phyloP scores from a whole-genome alignment of 92 coral and sea anemone species.

The Phenganax marumi region DNA sequence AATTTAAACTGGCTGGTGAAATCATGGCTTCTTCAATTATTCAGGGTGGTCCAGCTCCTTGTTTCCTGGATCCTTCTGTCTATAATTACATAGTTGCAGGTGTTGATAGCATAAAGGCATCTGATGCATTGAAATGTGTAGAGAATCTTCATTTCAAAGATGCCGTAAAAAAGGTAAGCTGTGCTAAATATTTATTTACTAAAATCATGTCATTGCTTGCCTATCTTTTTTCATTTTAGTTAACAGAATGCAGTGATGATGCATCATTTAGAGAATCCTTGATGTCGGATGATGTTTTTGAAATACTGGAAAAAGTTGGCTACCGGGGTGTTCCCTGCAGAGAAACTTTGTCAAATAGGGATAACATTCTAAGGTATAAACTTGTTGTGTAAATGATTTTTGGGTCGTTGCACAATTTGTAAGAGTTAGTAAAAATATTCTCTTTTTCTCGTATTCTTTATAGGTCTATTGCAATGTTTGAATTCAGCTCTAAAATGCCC shows the following conservation, averaged over 20 bases:
- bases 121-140: too few species aligned
- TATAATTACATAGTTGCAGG: too few species aligned
- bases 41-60: too few species aligned
- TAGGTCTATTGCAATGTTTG: constrained; percentile 66
- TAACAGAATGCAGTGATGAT: constrained; percentile 42
- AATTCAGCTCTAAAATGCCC: constrained; percentile 57
- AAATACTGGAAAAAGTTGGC: constrained; percentile 27
- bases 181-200: too few species aligned
- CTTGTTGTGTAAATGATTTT: neutral
- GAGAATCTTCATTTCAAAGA: too few species aligned
- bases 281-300: constrained; percentile 46
- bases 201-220: too few species aligned
- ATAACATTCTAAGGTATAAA: constrained; percentile 8
- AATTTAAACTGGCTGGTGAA: too few species aligned
- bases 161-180: too few species aligned
- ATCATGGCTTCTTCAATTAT: too few species aligned
- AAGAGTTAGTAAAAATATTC: neutral
- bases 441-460: neutral
- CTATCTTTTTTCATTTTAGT: constrained; percentile 21
- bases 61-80: too few species aligned
- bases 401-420: neutral
- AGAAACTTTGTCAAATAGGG: constrained; percentile 35
- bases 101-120: too few species aligned
- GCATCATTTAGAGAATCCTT: constrained; percentile 35
- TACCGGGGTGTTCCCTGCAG: constrained; percentile 22